phyloP scores from a whole-genome alignment of 37 sponge, comb jelly and placozoan species.

The Halisarca cf. caerulea region DNA sequence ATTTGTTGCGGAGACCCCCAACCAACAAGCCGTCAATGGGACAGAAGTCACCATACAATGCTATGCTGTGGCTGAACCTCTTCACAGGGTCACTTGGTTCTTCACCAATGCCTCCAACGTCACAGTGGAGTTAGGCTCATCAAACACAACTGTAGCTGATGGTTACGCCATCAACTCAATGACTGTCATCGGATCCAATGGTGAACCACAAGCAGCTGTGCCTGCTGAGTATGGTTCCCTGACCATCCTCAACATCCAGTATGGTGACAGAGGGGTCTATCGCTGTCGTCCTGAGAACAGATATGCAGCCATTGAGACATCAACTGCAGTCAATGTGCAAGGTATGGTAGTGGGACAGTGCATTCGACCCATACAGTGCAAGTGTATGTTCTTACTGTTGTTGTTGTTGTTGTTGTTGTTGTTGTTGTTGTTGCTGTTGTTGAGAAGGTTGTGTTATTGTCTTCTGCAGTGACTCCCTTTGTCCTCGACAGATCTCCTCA shows the following conservation, averaged over 20 bases:
- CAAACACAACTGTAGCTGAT: neutral
- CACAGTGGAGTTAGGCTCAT: neutral
- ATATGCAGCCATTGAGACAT: conserved; percentile 3
- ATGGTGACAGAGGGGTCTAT: conserved; percentile 65
- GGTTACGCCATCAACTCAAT: neutral
- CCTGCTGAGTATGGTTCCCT: conserved; percentile 41
- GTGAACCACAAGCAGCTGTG: neutral
- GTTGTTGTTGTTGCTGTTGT: no score
- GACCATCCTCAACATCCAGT: conserved; percentile 42
- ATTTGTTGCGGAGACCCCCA: conserved; percentile 27
- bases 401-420: no score
- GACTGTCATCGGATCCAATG: neutral
- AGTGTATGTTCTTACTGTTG: no score
- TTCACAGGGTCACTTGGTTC: conserved; percentile 44
- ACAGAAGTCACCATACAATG: conserved; percentile 39
- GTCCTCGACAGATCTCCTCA: neutral
- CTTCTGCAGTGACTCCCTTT: conserved; percentile 9
- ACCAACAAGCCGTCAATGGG: conserved; percentile 43
- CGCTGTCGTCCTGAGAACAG: conserved; percentile 46
- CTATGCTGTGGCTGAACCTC: conserved; percentile 53
- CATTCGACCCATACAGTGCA: no score
- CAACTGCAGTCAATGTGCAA: conserved; percentile 65
- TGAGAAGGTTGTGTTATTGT: neutral
- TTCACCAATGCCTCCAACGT: conserved; percentile 11
- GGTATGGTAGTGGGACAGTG: conserved; percentile 60